Evolutionary conservation across 1,140 invertebrate genomes (phyloP).

Genomic region (Heliconius hermathena): DNA sequence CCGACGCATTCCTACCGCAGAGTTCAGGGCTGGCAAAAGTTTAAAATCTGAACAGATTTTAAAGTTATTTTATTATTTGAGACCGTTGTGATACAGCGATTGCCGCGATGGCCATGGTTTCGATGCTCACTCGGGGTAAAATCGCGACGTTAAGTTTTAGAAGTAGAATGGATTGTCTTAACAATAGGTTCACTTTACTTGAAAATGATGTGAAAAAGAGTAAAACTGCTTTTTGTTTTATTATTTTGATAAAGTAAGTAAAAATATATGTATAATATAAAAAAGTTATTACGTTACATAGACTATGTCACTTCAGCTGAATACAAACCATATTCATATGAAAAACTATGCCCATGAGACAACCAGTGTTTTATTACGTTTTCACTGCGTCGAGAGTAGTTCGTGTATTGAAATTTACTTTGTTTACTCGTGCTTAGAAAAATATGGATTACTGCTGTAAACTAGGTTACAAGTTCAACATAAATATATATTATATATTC

Average conservation of each 20-base stretch:
- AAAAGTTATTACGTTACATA: background rate
- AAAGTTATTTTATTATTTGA: background rate
- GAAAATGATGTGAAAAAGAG: too few relatives aligned
- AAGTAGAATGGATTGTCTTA: too few relatives aligned
- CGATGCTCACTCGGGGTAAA: too few relatives aligned
- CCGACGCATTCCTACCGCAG: slow-evolving; percentile 27
- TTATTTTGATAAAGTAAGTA: too few relatives aligned
- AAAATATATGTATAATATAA: background rate
- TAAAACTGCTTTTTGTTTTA: too few relatives aligned
- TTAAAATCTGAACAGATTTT: background rate
- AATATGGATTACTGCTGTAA: background rate
- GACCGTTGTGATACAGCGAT: too few relatives aligned
- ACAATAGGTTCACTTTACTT: too few relatives aligned
- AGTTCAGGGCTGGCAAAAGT: slow-evolving; percentile 8
- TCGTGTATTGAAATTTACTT: slow-evolving; percentile 14
- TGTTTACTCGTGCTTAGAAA: slow-evolving; percentile 6
- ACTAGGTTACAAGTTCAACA: background rate
- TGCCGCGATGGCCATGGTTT: too few relatives aligned
- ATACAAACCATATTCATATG: slow-evolving; percentile 8
- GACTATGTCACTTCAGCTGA: background rate
- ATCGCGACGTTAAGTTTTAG: too few relatives aligned
- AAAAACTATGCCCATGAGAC: slow-evolving; percentile 8
- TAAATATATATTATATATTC: background rate
- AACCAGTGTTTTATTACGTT: slow-evolving; percentile 12
- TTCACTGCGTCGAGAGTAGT: background rate